phyloP scores from a whole-genome alignment of 2,888 invertebrate species.

The Nemotelus pantherinus region DNA sequence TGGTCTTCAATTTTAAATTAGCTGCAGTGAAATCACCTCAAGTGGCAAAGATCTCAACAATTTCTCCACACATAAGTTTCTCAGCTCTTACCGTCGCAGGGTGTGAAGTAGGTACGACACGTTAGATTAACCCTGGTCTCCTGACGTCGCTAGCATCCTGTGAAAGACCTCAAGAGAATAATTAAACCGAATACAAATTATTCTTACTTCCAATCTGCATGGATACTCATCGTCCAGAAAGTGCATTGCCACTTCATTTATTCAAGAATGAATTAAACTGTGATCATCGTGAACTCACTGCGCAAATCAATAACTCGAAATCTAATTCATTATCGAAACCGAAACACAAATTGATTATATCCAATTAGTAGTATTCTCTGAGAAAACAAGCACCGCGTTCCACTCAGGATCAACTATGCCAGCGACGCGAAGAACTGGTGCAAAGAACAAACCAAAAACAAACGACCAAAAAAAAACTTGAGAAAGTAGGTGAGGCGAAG shows the following conservation, averaged over 20 bases:
- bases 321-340: conserved; percentile 34
- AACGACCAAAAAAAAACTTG: not conserved
- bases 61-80: not conserved
- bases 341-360: conserved; percentile 40
- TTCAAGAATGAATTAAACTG: too few relatives aligned
- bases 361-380: conserved; percentile 26
- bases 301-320: conserved; percentile 24
- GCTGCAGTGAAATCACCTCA: not conserved
- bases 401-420: conserved; percentile 3
- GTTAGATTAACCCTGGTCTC: too few relatives aligned
- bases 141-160: too few relatives aligned
- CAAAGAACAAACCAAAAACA: not conserved
- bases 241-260: too few relatives aligned
- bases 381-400: conserved; percentile 6
- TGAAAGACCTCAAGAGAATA: too few relatives aligned
- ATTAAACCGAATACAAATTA: too few relatives aligned
- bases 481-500: not conserved
- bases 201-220: too few relatives aligned
- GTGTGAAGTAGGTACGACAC: too few relatives aligned
- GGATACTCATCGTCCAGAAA: too few relatives aligned
- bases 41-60: not conserved
- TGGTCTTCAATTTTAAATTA: not conserved
- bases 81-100: too few relatives aligned
- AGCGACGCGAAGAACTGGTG: not conserved
- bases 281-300: conserved; percentile 4